Evolutionary conservation across 2,113 vertebrate species (phyloP).

Genomic region (Sialia sialis): DNA sequence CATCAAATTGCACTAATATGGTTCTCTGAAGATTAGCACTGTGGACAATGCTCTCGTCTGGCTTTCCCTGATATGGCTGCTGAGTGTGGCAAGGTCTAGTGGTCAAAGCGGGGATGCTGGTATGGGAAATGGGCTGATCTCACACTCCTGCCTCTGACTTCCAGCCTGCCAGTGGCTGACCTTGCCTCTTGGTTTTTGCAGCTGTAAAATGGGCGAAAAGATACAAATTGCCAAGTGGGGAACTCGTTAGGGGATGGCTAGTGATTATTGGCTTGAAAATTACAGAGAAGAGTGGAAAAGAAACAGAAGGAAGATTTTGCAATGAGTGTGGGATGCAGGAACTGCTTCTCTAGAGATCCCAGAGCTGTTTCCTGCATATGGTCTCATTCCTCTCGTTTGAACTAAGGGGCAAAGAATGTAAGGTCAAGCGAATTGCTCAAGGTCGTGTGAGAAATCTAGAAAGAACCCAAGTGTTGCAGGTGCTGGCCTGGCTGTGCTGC

Average conservation of each 20-base stretch:
- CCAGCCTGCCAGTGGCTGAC: not conserved
- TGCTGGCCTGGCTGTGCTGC: not conserved
- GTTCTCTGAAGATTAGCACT: slow-evolving; percentile 35
- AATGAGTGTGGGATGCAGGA: not conserved
- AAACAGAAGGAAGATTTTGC: not conserved
- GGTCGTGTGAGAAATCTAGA: not conserved
- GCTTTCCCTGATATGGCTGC: not conserved
- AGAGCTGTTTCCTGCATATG: not conserved
- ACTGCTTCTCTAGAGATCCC: not conserved
- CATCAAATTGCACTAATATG: slow-evolving; percentile 50
- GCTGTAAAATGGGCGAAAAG: not conserved
- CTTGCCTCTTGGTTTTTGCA: not conserved
- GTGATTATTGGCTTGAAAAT: slow-evolving; percentile 35
- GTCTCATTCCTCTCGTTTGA: not conserved
- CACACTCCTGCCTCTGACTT: not conserved
- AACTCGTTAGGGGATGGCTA: not conserved
- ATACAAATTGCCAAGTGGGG: not conserved
- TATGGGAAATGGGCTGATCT: not conserved
- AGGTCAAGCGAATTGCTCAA: not conserved
- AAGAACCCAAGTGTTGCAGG: not conserved
- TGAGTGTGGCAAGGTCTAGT: not conserved
- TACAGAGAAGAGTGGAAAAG: not conserved
- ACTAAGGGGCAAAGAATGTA: not conserved
- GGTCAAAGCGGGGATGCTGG: not conserved
- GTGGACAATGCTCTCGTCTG: slow-evolving; percentile 7